A percentile compares a stretch with the other conserved stretches of the same genome.
Evolutionary conservation across 2,888 invertebrate genomes (phyloP).

Genomic region (Mechanitis mazaeus): DNA sequence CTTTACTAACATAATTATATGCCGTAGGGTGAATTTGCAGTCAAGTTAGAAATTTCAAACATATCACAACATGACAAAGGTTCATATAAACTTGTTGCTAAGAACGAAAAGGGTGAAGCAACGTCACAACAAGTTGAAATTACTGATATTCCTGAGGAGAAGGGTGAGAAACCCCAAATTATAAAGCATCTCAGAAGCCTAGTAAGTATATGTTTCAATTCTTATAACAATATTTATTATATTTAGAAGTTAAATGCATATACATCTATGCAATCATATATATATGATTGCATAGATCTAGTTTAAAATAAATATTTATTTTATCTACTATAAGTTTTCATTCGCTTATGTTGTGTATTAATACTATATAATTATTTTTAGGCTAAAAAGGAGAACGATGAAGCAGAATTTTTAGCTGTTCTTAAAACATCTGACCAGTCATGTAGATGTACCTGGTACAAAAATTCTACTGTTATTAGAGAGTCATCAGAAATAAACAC

Average conservation of each 20-base stretch:
- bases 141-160: slow-evolving; percentile 86
- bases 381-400: slow-evolving; percentile 77
- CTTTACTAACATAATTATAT: slow-evolving; percentile 24
- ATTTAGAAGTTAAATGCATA: not conserved
- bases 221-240: not conserved
- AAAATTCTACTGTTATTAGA: slow-evolving; percentile 85
- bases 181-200: slow-evolving; percentile 84
- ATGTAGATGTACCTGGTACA: slow-evolving; percentile 90
- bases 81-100: slow-evolving; percentile 91
- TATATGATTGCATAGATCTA: too few species aligned
- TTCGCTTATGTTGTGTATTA: slow-evolving; percentile 1
- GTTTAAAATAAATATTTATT: not conserved
- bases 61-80: slow-evolving; percentile 89
- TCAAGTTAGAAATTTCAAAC: slow-evolving; percentile 92
- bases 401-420: slow-evolving; percentile 85
- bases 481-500: slow-evolving; percentile 86
- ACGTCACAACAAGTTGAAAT: slow-evolving; percentile 92
- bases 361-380: slow-evolving; percentile 31
- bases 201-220: slow-evolving; percentile 66
- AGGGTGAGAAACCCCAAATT: slow-evolving; percentile 88
- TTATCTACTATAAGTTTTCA: not conserved
- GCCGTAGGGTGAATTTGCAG: slow-evolving; percentile 88
- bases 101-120: slow-evolving; percentile 95
- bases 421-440: slow-evolving; percentile 86
- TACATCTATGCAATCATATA: too few species aligned